Conservation (phyloP, 2,113 vertebrate species). For the Orientallactaga bullata region DNA sequence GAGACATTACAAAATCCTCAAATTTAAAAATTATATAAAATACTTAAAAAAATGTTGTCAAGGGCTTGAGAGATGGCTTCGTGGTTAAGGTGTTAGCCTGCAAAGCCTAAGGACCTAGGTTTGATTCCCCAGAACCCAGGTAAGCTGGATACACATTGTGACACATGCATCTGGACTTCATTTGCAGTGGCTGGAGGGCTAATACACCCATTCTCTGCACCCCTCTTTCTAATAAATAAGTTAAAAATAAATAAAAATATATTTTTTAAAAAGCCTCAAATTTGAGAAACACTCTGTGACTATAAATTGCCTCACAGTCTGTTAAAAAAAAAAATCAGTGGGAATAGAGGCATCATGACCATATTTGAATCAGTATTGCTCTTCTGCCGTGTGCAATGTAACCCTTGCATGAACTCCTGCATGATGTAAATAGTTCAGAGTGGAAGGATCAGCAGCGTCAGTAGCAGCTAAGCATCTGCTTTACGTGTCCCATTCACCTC, state of each 20-base stretch:
- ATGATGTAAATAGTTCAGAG: not conserved
- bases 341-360: not conserved
- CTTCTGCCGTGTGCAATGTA: not conserved
- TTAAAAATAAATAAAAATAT: too few relatives aligned
- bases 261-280: not conserved
- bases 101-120: too few relatives aligned
- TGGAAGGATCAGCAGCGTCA: not conserved
- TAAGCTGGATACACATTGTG: too few relatives aligned
- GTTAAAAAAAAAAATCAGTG: not conserved
- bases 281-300: not conserved
- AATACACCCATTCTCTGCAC: too few relatives aligned
- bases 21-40: not conserved
- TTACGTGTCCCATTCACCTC: not conserved
- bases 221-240: too few relatives aligned
- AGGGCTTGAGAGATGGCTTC: too few relatives aligned
- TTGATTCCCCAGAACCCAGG: too few relatives aligned
- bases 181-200: too few relatives aligned
- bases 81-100: too few relatives aligned
- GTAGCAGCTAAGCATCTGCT: not conserved
- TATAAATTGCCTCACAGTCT: slow-evolving; percentile 5
- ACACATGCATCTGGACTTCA: too few relatives aligned
- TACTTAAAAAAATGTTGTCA: too few relatives aligned
- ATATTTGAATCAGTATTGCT: not conserved
- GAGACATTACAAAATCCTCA: slow-evolving; percentile 18
- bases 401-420: not conserved